Evolutionary conservation across 1,140 invertebrate species (phyloP).

Genomic region (Apis florea): DNA sequence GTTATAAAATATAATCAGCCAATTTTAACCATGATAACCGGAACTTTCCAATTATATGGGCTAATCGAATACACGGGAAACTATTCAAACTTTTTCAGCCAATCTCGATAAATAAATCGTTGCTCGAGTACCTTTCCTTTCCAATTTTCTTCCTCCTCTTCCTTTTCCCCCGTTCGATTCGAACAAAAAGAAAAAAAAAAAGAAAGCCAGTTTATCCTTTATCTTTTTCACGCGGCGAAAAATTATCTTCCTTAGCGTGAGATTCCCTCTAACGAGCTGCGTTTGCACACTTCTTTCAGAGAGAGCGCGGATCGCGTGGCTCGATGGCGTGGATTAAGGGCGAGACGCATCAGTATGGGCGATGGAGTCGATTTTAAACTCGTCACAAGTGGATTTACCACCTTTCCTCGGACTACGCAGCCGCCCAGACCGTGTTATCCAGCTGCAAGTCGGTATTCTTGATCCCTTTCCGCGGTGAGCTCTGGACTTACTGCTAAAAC

Average conservation of each 20-base stretch:
- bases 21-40: neutral
- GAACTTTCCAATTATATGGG: neutral
- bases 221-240: too few relatives aligned
- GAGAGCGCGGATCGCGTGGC: conserved; percentile 11
- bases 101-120: neutral
- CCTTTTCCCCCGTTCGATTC: neutral
- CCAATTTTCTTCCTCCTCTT: too few relatives aligned
- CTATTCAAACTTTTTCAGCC: neutral
- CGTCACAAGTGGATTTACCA: conserved; percentile 77
- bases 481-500: conserved; percentile 80
- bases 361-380: conserved; percentile 75
- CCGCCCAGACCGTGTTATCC: conserved; percentile 64
- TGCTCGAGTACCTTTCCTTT: too few relatives aligned
- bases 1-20: conserved; percentile 4
- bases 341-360: conserved; percentile 71
- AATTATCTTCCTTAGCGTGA: neutral
- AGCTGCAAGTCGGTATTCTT: conserved; percentile 73
- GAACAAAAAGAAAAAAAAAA: too few relatives aligned
- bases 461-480: conserved; percentile 77
- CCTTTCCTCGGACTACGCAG: conserved; percentile 66
- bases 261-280: too few relatives aligned
- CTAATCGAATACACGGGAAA: neutral
- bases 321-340: conserved; percentile 25
- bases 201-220: too few relatives aligned
- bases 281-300: neutral